A percentile compares a stretch with the other conserved stretches of the same genome.
Conservation (phyloP, 2,113 vertebrate genomes). For the Canis aureus region DNA sequence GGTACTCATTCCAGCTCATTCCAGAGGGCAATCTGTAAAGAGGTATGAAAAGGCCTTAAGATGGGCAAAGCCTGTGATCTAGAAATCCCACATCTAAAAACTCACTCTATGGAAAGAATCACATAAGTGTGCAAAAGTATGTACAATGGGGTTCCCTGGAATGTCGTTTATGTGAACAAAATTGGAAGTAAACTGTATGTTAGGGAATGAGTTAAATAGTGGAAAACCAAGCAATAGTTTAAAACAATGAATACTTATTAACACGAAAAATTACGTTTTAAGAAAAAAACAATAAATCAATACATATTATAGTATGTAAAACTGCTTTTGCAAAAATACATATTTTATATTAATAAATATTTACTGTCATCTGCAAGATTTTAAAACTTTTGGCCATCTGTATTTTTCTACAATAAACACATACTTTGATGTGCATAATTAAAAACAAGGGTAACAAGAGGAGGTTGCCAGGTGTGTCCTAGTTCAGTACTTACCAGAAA, state of each 20-base stretch:
- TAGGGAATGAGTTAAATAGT: background rate
- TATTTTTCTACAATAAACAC: background rate
- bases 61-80: background rate
- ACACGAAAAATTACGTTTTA: background rate
- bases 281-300: conserved; percentile 27
- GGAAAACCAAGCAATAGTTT: background rate
- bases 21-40: background rate
- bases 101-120: background rate
- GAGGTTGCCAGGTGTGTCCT: background rate
- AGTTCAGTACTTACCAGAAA: background rate
- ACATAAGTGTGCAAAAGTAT: background rate
- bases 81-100: background rate
- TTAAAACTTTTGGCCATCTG: background rate
- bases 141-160: background rate
- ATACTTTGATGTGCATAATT: background rate
- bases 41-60: background rate
- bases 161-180: background rate
- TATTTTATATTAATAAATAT: background rate
- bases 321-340: background rate
- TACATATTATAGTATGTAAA: background rate
- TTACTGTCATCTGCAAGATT: background rate
- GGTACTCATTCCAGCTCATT: background rate
- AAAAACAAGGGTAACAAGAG: background rate
- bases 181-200: background rate
- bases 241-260: background rate